Evolutionary conservation across 2,113 vertebrate species (phyloP), one percentile per base, ranked within the genome.

Genomic region (Struthio camelus): DNA sequence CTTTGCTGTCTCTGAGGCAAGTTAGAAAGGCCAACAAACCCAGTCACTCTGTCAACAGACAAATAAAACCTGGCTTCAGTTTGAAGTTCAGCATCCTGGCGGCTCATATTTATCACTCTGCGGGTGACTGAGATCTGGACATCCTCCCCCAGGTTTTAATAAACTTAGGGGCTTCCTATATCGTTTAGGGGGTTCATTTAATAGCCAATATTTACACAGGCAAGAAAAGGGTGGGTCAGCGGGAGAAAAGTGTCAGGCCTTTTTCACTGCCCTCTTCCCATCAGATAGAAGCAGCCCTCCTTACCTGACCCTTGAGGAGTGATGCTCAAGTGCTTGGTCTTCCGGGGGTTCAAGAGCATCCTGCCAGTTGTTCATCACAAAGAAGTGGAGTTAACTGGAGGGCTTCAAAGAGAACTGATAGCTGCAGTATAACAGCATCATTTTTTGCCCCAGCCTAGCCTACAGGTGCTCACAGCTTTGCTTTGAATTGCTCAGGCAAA

Each of bases 11-110:
- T 85, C 85, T 22, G 27, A 89, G 71, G 18, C 73, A 80, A 54
- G 85, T 91, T 92, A 90, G 67, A 80, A 94, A 93, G 65, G 89
- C 85, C 87, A 92, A 89, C 92, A 96, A 86, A 95, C 10, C 40
- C 36, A 54, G 78, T 72, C 4, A 0, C 40, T 93, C 50, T 92
- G 80, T 93, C 94, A 96, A 95, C 20, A 96, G 85, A 73, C 82
- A 93, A 58, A 87, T 56, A 92, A 94, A 97, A 50, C 27, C 80
- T 32, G 72, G 87, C 90, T 96, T 96, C 78, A 70, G 18, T 86
- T 84, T 88, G 88, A 96, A 95, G 77, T 90, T 96, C 93, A 95
- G 51, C 42, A 14, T 67, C 69, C 13, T 44, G 17, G 36, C 34
- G 59, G 51, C 69, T 71, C 54, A 25, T n/a, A 40, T 28, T 72